Conservation (phyloP, 2,113 vertebrate genomes). For the rabbit (Oryctolagus cuniculus) region mOryCun1.1 NC_091434.1:94190001-94190500, state of each 20-base stretch:
- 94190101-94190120: conserved; percentile 37
- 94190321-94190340: neutral
- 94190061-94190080: conserved; percentile 24
- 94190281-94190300: neutral
- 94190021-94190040: neutral
- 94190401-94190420: conserved; percentile 20
- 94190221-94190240: conserved; percentile 44
- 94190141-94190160: neutral
- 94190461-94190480: neutral
- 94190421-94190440: neutral
- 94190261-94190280: neutral
- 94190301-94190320: neutral
- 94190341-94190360: conserved; percentile 41
- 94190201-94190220: neutral
- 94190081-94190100: conserved; percentile 21
- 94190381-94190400: neutral
- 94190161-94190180: neutral
- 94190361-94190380: neutral
- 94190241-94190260: neutral
- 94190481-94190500: conserved; percentile 29
- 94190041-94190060: conserved; percentile 42
- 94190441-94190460: conserved; percentile 55
- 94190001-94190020: conserved; percentile 45
- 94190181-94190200: conserved; percentile 7
- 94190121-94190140: conserved; percentile 8